Evolutionary conservation across 2,888 invertebrate genomes (phyloP).

Genomic region (Mythimna albipuncta): DNA sequence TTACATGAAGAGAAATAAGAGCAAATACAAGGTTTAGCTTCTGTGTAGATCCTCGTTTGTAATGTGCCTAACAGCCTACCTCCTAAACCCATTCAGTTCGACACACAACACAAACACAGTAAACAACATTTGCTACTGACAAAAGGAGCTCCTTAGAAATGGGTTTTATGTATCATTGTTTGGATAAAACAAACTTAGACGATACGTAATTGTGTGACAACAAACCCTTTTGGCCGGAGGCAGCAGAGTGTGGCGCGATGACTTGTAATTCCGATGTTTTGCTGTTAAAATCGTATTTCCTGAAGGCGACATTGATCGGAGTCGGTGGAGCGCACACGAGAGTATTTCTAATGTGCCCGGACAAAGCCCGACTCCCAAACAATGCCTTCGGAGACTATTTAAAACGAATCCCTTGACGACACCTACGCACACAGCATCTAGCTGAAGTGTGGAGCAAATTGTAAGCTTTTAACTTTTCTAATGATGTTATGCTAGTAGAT

Average conservation of each 20-base stretch:
- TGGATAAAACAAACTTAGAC: slow-evolving; percentile 80
- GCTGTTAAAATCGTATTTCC: slow-evolving; percentile 90
- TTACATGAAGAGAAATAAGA: slow-evolving; percentile 1
- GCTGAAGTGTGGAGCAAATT: slow-evolving; percentile 66
- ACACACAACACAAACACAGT: slow-evolving; percentile 54
- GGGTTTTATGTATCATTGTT: slow-evolving; percentile 76
- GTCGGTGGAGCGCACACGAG: slow-evolving; percentile 83
- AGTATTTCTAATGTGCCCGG: slow-evolving; percentile 77
- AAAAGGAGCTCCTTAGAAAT: slow-evolving; percentile 68
- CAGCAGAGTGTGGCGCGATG: slow-evolving; percentile 85
- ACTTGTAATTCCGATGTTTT: slow-evolving; percentile 90
- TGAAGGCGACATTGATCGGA: slow-evolving; percentile 84
- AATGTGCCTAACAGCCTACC: slow-evolving; percentile 27
- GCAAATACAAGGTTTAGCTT: neutral
- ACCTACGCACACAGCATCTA: slow-evolving; percentile 78
- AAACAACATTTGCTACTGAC: slow-evolving; percentile 57
- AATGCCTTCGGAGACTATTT: slow-evolving; percentile 84
- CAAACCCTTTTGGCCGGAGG: slow-evolving; percentile 88
- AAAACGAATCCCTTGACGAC: slow-evolving; percentile 85
- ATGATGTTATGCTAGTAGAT: neutral
- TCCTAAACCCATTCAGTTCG: slow-evolving; percentile 55
- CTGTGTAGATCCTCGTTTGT: slow-evolving; percentile 12
- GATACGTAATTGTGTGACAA: slow-evolving; percentile 83
- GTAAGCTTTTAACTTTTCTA: slow-evolving; percentile 12
- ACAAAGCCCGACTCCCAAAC: slow-evolving; percentile 83